Evolutionary conservation across 2,888 invertebrate genomes (phyloP), one percentile per base, ranked within the genome.

Genomic region (Euzophera pinguis): DNA sequence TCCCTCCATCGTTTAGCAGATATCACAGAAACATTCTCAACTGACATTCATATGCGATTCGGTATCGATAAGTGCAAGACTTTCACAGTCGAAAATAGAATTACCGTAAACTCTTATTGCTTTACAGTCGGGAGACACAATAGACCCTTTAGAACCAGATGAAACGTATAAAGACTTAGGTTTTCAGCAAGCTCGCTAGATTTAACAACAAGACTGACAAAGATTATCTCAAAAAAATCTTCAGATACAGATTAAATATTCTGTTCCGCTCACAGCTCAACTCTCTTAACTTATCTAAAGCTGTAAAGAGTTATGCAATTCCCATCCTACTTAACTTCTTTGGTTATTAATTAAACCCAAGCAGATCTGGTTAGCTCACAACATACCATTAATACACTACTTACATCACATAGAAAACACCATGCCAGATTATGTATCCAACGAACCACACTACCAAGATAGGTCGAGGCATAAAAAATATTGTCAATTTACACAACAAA

Each of bases 381-480:
- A 37, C 41, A 38, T 8, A 54, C 39, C 43, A 45, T 57, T 4
- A 49, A 47, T 10, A 34, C 35, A 38, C 13, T 53, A 22, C 29
- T 54, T 9, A 51, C 48, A 1, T 7, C 16, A 47, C 16, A 47
- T 47, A 34, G 47, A 7, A 47, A 47, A 9, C 47, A 50, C 32
- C 49, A 50, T 29, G 34, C 50, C 1, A 39, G 42, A 42, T 39
- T 41, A 6, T 50, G 50, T 14, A 12, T 16, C 1, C 32, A 50
- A 42, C 29, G 50, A 41, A 10, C 34, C 1, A 42, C 42, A 29
- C 16, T 50, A 8, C 41, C 32, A 32, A 50, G 17, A 32, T 1
- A 13, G 50, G 50, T n/a, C n/a, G 41, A 41, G 50, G 50, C 5
- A 9, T 50, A 7, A 50, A 32, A 8, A 41, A 50, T n/a, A 41